Evolutionary conservation across 2,888 invertebrate species (phyloP).

Genomic region (Ectemnius cavifrons): DNA sequence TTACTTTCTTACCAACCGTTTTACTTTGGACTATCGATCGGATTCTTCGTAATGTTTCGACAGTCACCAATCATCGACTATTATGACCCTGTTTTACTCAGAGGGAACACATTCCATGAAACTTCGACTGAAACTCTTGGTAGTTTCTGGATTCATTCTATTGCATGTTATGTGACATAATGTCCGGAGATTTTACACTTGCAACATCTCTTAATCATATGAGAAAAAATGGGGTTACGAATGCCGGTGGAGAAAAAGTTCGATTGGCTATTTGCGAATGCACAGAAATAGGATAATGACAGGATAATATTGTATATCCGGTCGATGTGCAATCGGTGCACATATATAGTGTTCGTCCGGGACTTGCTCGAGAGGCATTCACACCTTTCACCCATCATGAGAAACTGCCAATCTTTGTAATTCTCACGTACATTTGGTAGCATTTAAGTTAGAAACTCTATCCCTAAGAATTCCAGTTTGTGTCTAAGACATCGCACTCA

Average conservation of each 20-base stretch:
- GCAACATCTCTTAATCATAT: not conserved
- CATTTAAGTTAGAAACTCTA: not conserved
- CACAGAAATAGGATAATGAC: constrained; percentile 3
- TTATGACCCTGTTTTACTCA: too few species aligned
- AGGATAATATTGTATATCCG: constrained; percentile 18
- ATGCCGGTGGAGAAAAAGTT: constrained; percentile 33
- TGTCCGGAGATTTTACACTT: too few species aligned
- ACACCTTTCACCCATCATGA: constrained; percentile 34
- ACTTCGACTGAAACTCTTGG: too few species aligned
- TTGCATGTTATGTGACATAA: too few species aligned
- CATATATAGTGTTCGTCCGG: not conserved
- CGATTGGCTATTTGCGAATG: constrained; percentile 31
- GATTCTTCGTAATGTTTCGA: constrained; percentile 25
- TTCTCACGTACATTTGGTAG: too few species aligned
- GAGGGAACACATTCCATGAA: too few species aligned
- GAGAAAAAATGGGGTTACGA: constrained; percentile 20
- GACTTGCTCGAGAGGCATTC: constrained; percentile 31
- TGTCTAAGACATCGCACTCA: not conserved
- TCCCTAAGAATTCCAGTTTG: not conserved
- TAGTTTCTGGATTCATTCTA: too few species aligned
- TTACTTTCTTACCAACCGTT: constrained; percentile 4
- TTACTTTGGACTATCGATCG: constrained; percentile 25
- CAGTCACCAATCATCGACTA: too few species aligned
- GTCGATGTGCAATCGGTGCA: constrained; percentile 26
- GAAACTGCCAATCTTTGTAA: not conserved